Evolutionary conservation across 2,888 invertebrate genomes (phyloP).

Genomic region (Beris chalybata): DNA sequence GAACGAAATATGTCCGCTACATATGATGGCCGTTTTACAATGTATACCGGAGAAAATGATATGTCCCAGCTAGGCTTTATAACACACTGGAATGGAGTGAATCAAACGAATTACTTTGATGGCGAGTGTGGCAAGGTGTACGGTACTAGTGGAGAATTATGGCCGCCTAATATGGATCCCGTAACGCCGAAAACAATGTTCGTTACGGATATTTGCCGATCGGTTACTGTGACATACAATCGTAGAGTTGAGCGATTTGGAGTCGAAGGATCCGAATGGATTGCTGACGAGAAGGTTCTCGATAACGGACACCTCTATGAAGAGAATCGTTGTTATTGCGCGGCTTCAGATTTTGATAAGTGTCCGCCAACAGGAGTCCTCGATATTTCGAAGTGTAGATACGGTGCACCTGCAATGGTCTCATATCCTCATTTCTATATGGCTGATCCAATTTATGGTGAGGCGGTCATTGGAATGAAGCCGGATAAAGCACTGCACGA

Average conservation of each 20-base stretch:
- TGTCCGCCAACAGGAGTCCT: constrained; percentile 66
- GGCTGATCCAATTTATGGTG: constrained; percentile 67
- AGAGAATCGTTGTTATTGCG: constrained; percentile 70
- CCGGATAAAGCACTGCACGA: constrained; percentile 67
- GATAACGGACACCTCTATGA: constrained; percentile 70
- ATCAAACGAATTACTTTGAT: constrained; percentile 61
- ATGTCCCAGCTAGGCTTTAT: constrained; percentile 69
- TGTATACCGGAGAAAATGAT: constrained; percentile 71
- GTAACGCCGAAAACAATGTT: constrained; percentile 67
- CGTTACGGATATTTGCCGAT: constrained; percentile 79
- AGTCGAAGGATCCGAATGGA: constrained; percentile 50
- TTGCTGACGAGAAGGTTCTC: constrained; percentile 66
- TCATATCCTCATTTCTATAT: constrained; percentile 81
- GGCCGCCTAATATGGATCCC: constrained; percentile 64
- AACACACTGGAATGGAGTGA: constrained; percentile 69
- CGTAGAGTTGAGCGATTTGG: constrained; percentile 44
- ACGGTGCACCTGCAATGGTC: constrained; percentile 80
- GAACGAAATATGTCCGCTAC: constrained; percentile 74
- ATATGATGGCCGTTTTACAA: constrained; percentile 77
- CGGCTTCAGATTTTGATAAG: constrained; percentile 52
- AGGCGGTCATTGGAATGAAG: constrained; percentile 66
- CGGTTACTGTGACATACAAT: constrained; percentile 52
- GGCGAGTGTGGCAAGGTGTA: constrained; percentile 68
- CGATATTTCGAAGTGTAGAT: constrained; percentile 73
- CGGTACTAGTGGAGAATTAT: constrained; percentile 79